Conservation (phyloP, 2,888 invertebrate genomes). For the Nasonovia ribisnigri region DNA sequence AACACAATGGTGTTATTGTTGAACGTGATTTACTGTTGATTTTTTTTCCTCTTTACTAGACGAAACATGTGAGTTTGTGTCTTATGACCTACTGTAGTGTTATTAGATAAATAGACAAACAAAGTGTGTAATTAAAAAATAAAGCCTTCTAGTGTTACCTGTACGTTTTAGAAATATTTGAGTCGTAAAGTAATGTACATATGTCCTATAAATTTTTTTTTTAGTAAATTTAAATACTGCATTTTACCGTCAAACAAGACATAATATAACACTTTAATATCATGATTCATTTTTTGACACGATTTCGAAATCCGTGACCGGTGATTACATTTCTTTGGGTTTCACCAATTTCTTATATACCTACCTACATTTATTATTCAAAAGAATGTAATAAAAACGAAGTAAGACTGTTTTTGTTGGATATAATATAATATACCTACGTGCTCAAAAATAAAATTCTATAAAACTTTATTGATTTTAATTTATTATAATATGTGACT, state of each 20-base stretch:
- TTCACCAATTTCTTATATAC: too few species aligned
- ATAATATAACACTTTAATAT: not conserved
- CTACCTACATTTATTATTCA: too few species aligned
- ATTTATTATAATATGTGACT: too few species aligned
- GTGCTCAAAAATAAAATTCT: too few species aligned
- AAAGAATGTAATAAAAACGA: too few species aligned
- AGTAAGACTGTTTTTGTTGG: too few species aligned
- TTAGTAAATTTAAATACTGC: not conserved
- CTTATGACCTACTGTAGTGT: conserved; percentile 50
- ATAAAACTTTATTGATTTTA: too few species aligned
- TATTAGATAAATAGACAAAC: conserved; percentile 25
- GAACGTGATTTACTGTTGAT: conserved; percentile 59
- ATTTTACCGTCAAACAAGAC: not conserved
- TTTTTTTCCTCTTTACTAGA: conserved; percentile 26
- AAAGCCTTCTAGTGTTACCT: not conserved
- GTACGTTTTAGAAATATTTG: conserved; percentile 6
- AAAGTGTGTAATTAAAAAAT: conserved; percentile 38
- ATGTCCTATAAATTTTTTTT: not conserved
- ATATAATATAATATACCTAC: too few species aligned
- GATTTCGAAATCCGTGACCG: not conserved
- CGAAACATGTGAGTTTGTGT: conserved; percentile 44
- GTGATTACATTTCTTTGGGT: too few species aligned
- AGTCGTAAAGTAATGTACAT: not conserved
- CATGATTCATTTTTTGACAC: not conserved
- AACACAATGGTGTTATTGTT: conserved; percentile 57